Base-by-base conservation (phyloP, 1,140 invertebrate species). In the Macrosteles quadrilineatus region DNA sequence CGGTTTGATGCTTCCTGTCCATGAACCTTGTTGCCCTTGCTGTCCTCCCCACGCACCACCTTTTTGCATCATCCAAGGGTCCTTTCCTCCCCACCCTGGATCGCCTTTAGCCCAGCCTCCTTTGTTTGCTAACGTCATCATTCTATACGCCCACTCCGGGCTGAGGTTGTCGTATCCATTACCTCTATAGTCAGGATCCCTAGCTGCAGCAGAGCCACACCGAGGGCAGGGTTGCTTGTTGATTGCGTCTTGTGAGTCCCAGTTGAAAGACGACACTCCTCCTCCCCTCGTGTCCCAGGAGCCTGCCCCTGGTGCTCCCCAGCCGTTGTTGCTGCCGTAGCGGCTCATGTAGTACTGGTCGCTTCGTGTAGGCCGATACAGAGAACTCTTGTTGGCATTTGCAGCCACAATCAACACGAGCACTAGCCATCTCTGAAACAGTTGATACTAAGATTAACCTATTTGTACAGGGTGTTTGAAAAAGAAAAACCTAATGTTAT, bases 101-200 rank as follows among this genome's bases (percentile, higher is more conserved):
- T 40, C 27, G 14, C 68, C 53, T 55, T 45, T 14, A 6, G 27
- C 29, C 30, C 57, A 31, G 11, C 68, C 36, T 63, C 65, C 65
- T 50, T 45, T 67, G 23, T 43, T 73, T 57, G 43, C 31, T 30
- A 36, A 45, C 30, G 19, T 64, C 36, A 47, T 68, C 36, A 66
- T 66, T 30, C 63, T 19, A 11, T 70, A 36, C 0, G 43, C 14
- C 76, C 76, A 77, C 69, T 77, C 76, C 0, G 76, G 76, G 59
- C 76, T 77, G 9, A 77, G 50, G 55, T 77, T 77, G 19, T 77
- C 76, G 62, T 77, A 77, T 23, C 76, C 76, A 47, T 77, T 77
- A 17, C 76, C 76, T 2, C 76, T 36, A 50, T 77, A 77, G 4
- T 73, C 70, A 0, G 55, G 43, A 57, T 53, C 36, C 27, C 63